Evolutionary conservation across 2,113 vertebrate genomes (phyloP).

Genomic region (Pterophyllum scalare): DNA sequence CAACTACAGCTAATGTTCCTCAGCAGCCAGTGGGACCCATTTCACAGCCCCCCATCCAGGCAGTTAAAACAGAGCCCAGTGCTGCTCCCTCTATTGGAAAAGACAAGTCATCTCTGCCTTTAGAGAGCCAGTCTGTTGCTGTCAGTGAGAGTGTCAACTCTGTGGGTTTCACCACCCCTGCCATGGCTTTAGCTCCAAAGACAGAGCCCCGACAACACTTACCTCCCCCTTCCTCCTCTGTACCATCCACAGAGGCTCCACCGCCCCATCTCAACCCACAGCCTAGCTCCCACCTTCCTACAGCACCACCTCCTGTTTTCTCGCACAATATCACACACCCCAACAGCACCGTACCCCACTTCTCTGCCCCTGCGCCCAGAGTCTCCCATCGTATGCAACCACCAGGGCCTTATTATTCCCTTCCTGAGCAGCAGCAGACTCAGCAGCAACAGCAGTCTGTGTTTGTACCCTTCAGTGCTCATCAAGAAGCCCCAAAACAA

Average conservation of each 20-base stretch:
- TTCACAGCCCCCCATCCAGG: constrained; percentile 66
- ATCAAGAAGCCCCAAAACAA: constrained; percentile 80
- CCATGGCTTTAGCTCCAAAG: constrained; percentile 78
- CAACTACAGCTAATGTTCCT: constrained; percentile 76
- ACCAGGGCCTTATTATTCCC: constrained; percentile 91
- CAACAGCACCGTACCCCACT: constrained; percentile 92
- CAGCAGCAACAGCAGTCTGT: constrained; percentile 88
- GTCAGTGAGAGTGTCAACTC: constrained; percentile 68
- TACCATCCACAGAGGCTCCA: constrained; percentile 67
- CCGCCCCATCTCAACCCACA: constrained; percentile 81
- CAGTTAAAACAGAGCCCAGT: constrained; percentile 84
- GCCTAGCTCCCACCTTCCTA: constrained; percentile 81
- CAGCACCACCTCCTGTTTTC: constrained; percentile 81
- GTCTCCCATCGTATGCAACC: constrained; percentile 90
- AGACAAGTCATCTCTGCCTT: constrained; percentile 80
- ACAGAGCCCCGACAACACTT: constrained; percentile 83
- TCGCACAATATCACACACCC: constrained; percentile 78
- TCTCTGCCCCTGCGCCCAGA: constrained; percentile 89
- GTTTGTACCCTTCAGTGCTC: constrained; percentile 87
- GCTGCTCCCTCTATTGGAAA: constrained; percentile 80
- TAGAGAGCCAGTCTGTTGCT: constrained; percentile 61
- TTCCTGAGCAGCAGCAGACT: constrained; percentile 74
- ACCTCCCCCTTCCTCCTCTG: constrained; percentile 83
- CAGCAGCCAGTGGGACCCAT: constrained; percentile 80
- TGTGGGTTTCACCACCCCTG: constrained; percentile 73